Base-by-base conservation (phyloP, 2,797 vertebrate genomes). In the Tarsius wallacei region DNA sequence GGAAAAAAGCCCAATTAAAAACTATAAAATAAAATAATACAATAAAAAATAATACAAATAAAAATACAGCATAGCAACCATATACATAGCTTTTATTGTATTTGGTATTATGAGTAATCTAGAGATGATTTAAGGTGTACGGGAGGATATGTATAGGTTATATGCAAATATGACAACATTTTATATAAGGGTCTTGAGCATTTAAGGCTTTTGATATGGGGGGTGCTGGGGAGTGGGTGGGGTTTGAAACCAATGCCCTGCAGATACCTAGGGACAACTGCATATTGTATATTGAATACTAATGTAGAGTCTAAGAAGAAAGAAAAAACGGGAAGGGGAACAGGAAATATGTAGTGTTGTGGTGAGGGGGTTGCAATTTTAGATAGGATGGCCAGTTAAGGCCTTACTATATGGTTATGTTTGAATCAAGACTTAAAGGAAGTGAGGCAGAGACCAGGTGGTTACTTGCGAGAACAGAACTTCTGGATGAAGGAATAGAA, bases 401-500 rank as follows among this genome's bases (percentile, higher is more conserved):
- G 24, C 21, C 16, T 91, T 16, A 47, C 1, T 51, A 1, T 1
- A 2, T 78, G 49, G 51, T 73, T 53, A 33, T 96, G 53, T 90
- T 94, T 91, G 73, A 66, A 68, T 93, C 10, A 36, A 81, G 33
- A 59, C 19, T 74, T 87, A 7, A 96, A 90, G 61, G 31, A 90
- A 84, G 70, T 70, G 24, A 83, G 9, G n/a, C 22, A 93, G 70
- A 83, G 21, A 87, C 9, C 55, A 49, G 22, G 28, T 87, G 28
- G 24, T 12, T 84, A 31, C 49, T 5, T 77, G 26, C 6, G 42
- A 64, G 21, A 64, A 22, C 21, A 49, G 36, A 26, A 84, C 73
- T 97, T 28, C 16, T 73, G 61, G 19, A 4, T 47, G 53, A 84
- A 92, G 76, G 61, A 87, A 66, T 4, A 77, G 61, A 73, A 49